phyloP scores from a whole-genome alignment of 2,113 vertebrate species.

The Numenius arquata region DNA sequence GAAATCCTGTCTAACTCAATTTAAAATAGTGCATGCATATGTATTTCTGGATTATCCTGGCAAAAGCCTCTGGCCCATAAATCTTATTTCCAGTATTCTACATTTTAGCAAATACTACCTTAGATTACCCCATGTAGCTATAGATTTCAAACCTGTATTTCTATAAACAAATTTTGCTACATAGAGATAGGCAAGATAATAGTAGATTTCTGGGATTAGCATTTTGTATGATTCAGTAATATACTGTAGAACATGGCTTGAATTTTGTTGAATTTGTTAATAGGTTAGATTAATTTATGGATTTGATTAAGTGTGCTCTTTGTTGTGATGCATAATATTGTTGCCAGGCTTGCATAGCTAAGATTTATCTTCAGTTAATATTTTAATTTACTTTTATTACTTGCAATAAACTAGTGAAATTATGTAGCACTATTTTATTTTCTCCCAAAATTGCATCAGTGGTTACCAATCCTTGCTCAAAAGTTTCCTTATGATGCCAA shows the following conservation, averaged over 20 bases:
- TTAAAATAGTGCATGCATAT: accelerated
- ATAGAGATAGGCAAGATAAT: accelerated
- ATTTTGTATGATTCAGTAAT: neutral
- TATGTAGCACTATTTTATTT: neutral
- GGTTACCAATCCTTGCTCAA: neutral
- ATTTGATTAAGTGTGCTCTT: neutral
- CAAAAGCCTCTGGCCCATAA: neutral
- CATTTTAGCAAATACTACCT: neutral
- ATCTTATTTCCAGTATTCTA: neutral
- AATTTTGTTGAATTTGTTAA: neutral
- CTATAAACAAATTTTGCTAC: neutral
- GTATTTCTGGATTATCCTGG: neutral
- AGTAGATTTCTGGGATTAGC: neutral
- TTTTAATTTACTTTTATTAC: neutral
- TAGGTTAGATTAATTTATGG: neutral
- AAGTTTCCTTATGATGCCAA: neutral
- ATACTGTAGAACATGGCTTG: neutral
- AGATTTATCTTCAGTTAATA: neutral
- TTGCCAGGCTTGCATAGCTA: neutral
- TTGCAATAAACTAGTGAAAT: neutral
- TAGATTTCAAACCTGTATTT: neutral
- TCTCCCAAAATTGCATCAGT: neutral
- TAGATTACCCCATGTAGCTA: accelerated
- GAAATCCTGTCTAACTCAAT: neutral
- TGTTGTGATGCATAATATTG: neutral